Evolutionary conservation across 37 sponge, comb jelly and placozoan genomes (phyloP), one percentile per base, ranked within the genome.

Genomic region (Diacarnus erythraeanus): DNA sequence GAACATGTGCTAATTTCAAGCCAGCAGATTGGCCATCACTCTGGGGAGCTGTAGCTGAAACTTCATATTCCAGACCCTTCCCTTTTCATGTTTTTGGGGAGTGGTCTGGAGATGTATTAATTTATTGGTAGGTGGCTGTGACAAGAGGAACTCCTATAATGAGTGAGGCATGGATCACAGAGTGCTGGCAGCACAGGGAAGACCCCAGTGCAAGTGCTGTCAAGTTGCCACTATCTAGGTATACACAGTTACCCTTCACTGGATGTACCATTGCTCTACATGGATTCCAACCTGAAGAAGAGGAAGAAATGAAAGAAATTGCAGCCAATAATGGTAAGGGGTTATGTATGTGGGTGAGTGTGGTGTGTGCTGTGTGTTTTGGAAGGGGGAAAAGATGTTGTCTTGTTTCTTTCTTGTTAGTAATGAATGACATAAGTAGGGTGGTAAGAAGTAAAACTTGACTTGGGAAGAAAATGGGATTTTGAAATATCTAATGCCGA

Each of bases 81-180:
- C n/a, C n/a, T n/a, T n/a, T n/a, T n/a, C n/a, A n/a, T n/a, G n/a
- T n/a, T n/a, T n/a, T n/a, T n/a, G n/a, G n/a, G n/a, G n/a, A n/a
- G n/a, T n/a, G n/a, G n/a, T n/a, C n/a, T n/a, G n/a, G n/a, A n/a
- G n/a, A n/a, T n/a, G n/a, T n/a, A n/a, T n/a, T n/a, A n/a, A 47
- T 47, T 47, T 47, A 47, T 47, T 47, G 51, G 15, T 57, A 94
- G 95, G 80, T 81, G 41, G 97, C 95, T 0, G 92, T 96, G 23
- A 76, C 72, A 8, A 64, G 93, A 10, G 95, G 92, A 2, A 87
- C 87, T 57, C 77, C 92, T 18, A 96, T 96, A 23, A 96, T 96
- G 97, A 91, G 91, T 42, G 97, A 90, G 54, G 63, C 79, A 21
- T 96, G 97, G 97, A 42, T 96, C 54, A 68, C 18, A 2, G 57